Conservation (phyloP, 2,888 invertebrate genomes). For the Pyrochroa serraticornis region DNA sequence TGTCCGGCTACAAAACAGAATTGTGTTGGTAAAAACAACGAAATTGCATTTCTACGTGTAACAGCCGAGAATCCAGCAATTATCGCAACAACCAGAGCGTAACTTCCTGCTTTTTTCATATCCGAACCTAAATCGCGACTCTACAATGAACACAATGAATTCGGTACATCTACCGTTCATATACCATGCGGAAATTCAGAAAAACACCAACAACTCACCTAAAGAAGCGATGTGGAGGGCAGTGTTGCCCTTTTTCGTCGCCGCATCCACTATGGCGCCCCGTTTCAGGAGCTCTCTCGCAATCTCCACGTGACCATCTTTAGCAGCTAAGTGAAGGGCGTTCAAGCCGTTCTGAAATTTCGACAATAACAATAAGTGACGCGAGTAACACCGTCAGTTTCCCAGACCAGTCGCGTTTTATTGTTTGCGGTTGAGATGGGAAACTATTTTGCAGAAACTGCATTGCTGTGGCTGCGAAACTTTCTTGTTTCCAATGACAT, state of each 20-base stretch:
- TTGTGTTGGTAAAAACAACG: not conserved
- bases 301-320: slow-evolving; percentile 96
- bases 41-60: not conserved
- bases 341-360: slow-evolving; percentile 92
- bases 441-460: too few species aligned
- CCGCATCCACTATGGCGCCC: slow-evolving; percentile 95
- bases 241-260: slow-evolving; percentile 99
- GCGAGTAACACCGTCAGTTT: too few species aligned
- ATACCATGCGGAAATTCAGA: not conserved
- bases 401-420: too few species aligned
- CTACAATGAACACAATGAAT: not conserved
- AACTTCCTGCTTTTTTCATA: slow-evolving; percentile 25
- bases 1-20: slow-evolving; percentile 76
- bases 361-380: too few species aligned
- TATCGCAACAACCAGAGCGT: slow-evolving; percentile 33
- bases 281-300: slow-evolving; percentile 91
- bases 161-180: not conserved
- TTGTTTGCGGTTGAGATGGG: too few species aligned
- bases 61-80: slow-evolving; percentile 13
- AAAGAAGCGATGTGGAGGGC: slow-evolving; percentile 98
- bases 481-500: too few species aligned
- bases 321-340: slow-evolving; percentile 96
- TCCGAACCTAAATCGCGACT: not conserved
- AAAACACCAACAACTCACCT: slow-evolving; percentile 36
- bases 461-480: too few species aligned